Conservation (phyloP, 35 echinoderm and acorn worm species). For the Diadema setosum region DNA sequence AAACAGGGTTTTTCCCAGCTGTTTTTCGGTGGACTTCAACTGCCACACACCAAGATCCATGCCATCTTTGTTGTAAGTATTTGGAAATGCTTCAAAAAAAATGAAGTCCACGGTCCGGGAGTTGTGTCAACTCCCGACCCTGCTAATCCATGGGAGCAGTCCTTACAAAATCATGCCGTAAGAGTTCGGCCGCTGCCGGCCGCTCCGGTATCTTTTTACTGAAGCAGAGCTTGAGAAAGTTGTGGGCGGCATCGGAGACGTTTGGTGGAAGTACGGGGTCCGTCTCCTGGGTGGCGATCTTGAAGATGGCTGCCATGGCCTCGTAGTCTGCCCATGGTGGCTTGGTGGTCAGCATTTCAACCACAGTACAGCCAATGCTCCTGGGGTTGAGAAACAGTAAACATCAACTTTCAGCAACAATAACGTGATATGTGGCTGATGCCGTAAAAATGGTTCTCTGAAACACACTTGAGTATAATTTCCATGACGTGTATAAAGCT, state of each 20-base stretch:
- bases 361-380: conserved; percentile 98
- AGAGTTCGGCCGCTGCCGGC: conserved; percentile 51
- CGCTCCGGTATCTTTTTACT: conserved; percentile 56
- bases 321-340: conserved; percentile 97
- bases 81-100: too few relatives aligned
- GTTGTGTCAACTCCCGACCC: too few relatives aligned
- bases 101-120: too few relatives aligned
- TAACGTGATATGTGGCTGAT: too few relatives aligned
- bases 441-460: too few relatives aligned
- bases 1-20: too few relatives aligned
- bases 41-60: too few relatives aligned
- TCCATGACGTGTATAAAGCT: too few relatives aligned
- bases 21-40: too few relatives aligned
- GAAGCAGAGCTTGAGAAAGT: conserved; percentile 72
- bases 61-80: too few relatives aligned
- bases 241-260: conserved; percentile 53
- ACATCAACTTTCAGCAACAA: neutral
- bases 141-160: conserved; percentile 50
- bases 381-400: conserved; percentile 42
- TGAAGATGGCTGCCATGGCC: conserved; percentile 98
- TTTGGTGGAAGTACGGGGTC: conserved; percentile 54
- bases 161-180: conserved; percentile 86
- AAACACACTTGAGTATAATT: too few relatives aligned
- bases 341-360: conserved; percentile 97
- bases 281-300: conserved; percentile 84